These are phyloP conservation scores for Psix sp. DNA, from an alignment of 1,140 invertebrate species.

Conservation along the genomic window DNA sequence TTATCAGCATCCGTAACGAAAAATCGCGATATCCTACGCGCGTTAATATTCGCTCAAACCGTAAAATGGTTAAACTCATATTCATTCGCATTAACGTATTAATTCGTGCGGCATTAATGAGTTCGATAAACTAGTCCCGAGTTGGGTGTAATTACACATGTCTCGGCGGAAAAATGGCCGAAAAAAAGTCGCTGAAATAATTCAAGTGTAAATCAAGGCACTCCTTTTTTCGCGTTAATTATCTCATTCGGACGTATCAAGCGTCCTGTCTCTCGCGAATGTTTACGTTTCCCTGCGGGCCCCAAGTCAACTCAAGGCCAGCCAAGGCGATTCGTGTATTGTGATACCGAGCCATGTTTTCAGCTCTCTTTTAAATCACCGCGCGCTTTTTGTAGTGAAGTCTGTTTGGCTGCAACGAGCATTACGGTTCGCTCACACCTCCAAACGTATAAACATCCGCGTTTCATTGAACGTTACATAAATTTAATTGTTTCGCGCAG, in stretches of 20 bases:
- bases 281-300: slow-evolving; percentile 9
- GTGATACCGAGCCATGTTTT: neutral
- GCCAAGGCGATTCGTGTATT: slow-evolving; percentile 1
- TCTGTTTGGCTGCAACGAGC: too few relatives aligned
- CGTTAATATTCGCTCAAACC: too few relatives aligned
- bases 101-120: slow-evolving; percentile 43
- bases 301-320: slow-evolving; percentile 30
- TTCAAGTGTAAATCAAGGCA: slow-evolving; percentile 46
- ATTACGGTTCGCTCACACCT: too few relatives aligned
- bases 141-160: slow-evolving; percentile 30
- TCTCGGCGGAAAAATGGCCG: slow-evolving; percentile 22
- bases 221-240: slow-evolving; percentile 47
- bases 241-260: slow-evolving; percentile 12
- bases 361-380: neutral
- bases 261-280: neutral
- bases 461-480: too few relatives aligned
- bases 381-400: neutral
- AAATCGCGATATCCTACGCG: too few relatives aligned
- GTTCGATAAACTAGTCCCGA: slow-evolving; percentile 15
- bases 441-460: too few relatives aligned
- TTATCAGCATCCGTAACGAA: too few relatives aligned
- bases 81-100: slow-evolving; percentile 37
- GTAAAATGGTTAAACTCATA: slow-evolving; percentile 31
- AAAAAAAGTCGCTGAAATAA: slow-evolving; percentile 32
- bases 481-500: too few relatives aligned